These are phyloP conservation scores for Etheostoma nigrum DNA, from an alignment of 2,797 vertebrate species.

Conservation along the genomic window DNA sequence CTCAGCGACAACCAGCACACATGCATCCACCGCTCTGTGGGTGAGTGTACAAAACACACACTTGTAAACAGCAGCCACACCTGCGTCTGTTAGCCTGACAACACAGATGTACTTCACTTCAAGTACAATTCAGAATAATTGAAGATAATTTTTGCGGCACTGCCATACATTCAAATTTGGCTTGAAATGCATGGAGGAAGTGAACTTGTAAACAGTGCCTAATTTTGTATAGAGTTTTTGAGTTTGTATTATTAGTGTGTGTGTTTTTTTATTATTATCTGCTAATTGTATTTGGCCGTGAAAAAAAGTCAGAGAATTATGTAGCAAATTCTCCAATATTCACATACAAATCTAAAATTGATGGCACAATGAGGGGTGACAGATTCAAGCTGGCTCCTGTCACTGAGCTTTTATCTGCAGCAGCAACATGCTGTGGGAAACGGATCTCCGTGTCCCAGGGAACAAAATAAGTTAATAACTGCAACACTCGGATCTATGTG, in stretches of 20 bases:
- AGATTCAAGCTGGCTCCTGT: conserved; percentile 83
- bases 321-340: conserved; percentile 78
- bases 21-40: conserved; percentile 96
- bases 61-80: conserved; percentile 6
- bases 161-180: background rate
- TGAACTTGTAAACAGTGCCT: background rate
- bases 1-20: conserved; percentile 99
- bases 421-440: conserved; percentile 87
- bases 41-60: conserved; percentile 80
- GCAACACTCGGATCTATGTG: conserved; percentile 80
- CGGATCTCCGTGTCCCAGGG: conserved; percentile 80
- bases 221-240: background rate
- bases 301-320: conserved; percentile 58
- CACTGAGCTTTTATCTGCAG: conserved; percentile 76
- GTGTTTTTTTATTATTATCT: conserved; percentile 9
- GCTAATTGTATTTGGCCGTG: conserved; percentile 45
- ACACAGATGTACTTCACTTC: background rate
- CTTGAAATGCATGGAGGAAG: background rate
- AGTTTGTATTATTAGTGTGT: conserved; percentile 2
- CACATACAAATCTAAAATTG: conserved; percentile 73
- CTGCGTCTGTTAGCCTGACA: background rate
- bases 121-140: background rate
- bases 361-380: conserved; percentile 79
- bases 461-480: conserved; percentile 87
- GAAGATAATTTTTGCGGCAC: background rate